Evolutionary conservation across 2,113 vertebrate species (phyloP).

Genomic region (Trichechus manatus): DNA sequence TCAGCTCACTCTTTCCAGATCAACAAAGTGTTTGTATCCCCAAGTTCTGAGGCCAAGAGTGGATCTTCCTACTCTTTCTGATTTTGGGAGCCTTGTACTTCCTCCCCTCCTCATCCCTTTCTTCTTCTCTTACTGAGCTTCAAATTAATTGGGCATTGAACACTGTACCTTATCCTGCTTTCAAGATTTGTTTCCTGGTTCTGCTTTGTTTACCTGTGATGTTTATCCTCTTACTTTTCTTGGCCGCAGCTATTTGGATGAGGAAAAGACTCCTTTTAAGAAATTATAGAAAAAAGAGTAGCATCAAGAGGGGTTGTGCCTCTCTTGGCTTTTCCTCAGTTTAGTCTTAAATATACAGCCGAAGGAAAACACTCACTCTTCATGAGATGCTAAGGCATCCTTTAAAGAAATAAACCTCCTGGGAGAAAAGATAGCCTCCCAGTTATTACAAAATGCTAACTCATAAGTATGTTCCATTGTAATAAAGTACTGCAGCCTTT

Average conservation of each 20-base stretch:
- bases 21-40: not conserved
- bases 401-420: constrained; percentile 40
- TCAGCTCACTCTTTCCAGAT: not conserved
- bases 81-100: not conserved
- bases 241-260: constrained; percentile 18
- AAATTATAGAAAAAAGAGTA: not conserved
- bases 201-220: not conserved
- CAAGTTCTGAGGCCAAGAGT: not conserved
- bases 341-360: constrained; percentile 26
- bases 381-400: not conserved
- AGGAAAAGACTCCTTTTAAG: not conserved
- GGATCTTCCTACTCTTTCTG: not conserved
- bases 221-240: not conserved
- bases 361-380: not conserved
- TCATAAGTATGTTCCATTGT: constrained; percentile 46
- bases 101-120: not conserved
- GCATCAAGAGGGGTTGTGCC: not conserved
- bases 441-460: constrained; percentile 69
- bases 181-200: constrained; percentile 17
- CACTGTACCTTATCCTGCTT: not conserved
- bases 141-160: not conserved
- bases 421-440: constrained; percentile 39
- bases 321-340: not conserved
- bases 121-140: not conserved
- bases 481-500: constrained; percentile 54